A percentile compares a stretch with the other conserved stretches of the same genome.
Evolutionary conservation across 1,140 invertebrate species (phyloP).

Genomic region (Scaptomyza graminum): DNA sequence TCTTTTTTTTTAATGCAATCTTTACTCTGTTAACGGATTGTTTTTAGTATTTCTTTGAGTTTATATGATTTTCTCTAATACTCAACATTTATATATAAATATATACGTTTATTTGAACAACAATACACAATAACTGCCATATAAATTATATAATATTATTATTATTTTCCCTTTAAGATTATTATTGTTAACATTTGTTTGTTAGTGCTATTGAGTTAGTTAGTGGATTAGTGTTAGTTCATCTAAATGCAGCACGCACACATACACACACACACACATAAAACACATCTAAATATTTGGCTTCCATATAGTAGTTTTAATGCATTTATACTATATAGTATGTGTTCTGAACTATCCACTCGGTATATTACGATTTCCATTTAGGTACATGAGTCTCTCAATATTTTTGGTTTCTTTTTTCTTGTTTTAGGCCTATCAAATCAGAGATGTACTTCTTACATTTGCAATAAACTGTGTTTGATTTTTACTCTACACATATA

Average conservation of each 20-base stretch:
- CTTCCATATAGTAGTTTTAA: constrained; percentile 4
- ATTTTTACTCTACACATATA: constrained; percentile 25
- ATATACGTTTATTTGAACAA: constrained; percentile 53
- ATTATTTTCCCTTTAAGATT: constrained; percentile 41
- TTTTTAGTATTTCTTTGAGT: constrained; percentile 23
- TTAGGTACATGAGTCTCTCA: constrained; percentile 82
- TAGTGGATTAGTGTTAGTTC: constrained; percentile 23
- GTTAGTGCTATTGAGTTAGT: constrained; percentile 34
- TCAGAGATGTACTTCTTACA: constrained; percentile 43
- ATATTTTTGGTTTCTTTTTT: constrained; percentile 19
- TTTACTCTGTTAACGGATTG: constrained; percentile 27
- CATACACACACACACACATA: constrained; percentile 51
- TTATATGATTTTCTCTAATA: constrained; percentile 35
- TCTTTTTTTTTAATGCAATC: constrained; percentile 41
- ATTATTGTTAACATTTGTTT: constrained; percentile 42
- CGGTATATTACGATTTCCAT: constrained; percentile 60
- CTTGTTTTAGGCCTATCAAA: constrained; percentile 47
- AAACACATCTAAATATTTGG: constrained; percentile 72
- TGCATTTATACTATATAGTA: constrained; percentile 19
- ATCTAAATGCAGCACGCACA: constrained; percentile 37
- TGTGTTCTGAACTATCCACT: constrained; percentile 28
- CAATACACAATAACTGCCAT: constrained; percentile 66
- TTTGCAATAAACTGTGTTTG: constrained; percentile 32
- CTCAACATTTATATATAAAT: constrained; percentile 49
- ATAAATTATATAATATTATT: constrained; percentile 42